Evolutionary conservation across 2,888 invertebrate genomes (phyloP).

Genomic region (Eutolmus rufibarbis): DNA sequence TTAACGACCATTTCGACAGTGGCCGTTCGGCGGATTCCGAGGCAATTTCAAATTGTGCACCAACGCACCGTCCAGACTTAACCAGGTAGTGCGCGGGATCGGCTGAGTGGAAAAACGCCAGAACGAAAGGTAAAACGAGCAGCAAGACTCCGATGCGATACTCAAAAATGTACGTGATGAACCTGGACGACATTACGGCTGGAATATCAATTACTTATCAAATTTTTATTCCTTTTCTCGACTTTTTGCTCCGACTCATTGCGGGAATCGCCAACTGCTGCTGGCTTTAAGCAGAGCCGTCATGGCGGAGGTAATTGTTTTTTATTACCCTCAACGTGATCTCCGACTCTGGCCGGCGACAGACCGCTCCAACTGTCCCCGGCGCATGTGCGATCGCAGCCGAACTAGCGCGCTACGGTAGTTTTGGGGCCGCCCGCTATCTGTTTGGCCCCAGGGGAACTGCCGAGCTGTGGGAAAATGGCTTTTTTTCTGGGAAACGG

Average conservation of each 20-base stretch:
- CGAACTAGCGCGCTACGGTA: neutral
- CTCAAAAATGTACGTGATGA: slow-evolving; percentile 48
- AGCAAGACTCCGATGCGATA: slow-evolving; percentile 38
- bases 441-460: neutral
- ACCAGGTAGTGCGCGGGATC: slow-evolving; percentile 1
- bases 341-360: slow-evolving; percentile 11
- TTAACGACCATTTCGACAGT: slow-evolving; percentile 6
- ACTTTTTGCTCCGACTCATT: neutral
- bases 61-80: neutral
- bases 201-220: slow-evolving; percentile 49
- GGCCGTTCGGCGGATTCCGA: slow-evolving; percentile 20
- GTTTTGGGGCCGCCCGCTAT: slow-evolving; percentile 37
- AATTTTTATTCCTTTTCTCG: slow-evolving; percentile 44
- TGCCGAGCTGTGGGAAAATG: slow-evolving; percentile 36
- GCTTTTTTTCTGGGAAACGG: slow-evolving; percentile 6
- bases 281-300: slow-evolving; percentile 21
- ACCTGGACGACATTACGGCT: slow-evolving; percentile 47
- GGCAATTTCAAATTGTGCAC: slow-evolving; percentile 36
- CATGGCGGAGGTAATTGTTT: slow-evolving; percentile 43
- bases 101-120: slow-evolving; percentile 17
- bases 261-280: slow-evolving; percentile 25
- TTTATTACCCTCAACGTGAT: slow-evolving; percentile 41
- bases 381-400: neutral
- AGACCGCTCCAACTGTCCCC: slow-evolving; percentile 6
- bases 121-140: slow-evolving; percentile 36